phyloP scores from a whole-genome alignment of 1,140 invertebrate genomes.

The Neomicropteryx cornuta region DNA sequence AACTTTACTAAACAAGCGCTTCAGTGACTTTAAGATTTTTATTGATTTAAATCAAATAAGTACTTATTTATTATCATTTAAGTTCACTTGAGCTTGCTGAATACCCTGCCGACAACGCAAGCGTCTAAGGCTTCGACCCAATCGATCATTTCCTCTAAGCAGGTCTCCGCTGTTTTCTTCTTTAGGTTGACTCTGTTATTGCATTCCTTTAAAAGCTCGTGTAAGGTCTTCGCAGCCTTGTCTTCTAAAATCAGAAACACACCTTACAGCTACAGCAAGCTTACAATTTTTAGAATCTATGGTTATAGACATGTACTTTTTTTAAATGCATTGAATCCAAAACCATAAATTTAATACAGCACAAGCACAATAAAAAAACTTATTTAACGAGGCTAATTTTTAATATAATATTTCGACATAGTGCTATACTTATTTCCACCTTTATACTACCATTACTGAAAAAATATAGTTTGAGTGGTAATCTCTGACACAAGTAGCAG shows the following conservation, averaged over 20 bases:
- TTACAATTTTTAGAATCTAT: no score
- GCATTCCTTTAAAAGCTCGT: slow-evolving; percentile 14
- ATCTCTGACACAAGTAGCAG: no score
- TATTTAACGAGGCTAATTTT: not conserved
- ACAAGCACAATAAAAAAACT: not conserved
- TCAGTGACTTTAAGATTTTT: no score
- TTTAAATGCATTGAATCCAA: not conserved
- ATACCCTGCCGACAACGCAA: slow-evolving; percentile 20
- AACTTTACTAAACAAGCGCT: no score
- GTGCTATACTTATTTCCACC: no score
- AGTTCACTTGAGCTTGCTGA: no score
- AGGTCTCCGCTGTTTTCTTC: slow-evolving; percentile 24
- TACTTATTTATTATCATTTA: no score
- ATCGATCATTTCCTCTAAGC: slow-evolving; percentile 22
- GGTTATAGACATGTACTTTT: not conserved
- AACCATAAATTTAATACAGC: not conserved
- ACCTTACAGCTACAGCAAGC: no score
- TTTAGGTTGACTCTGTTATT: slow-evolving; percentile 19
- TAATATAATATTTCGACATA: no score
- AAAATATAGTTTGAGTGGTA: no score
- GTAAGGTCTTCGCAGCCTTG: not conserved
- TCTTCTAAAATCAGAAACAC: not conserved
- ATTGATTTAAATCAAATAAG: no score
- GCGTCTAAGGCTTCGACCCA: slow-evolving; percentile 22
- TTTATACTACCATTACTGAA: no score